phyloP scores from a whole-genome alignment of 2,113 vertebrate species.

The Bos taurus region ARS-UCD2.0 NC_037356.1:42961501-42962000 shows the following conservation, averaged over 20 bases:
- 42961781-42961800: not conserved
- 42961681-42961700: not conserved
- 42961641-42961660: not conserved
- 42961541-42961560: not conserved
- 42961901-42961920: not conserved
- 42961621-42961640: not conserved
- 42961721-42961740: not conserved
- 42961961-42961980: not conserved
- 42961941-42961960: not conserved
- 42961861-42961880: not conserved
- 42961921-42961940: not conserved
- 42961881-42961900: not conserved
- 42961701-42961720: not conserved
- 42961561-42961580: not conserved
- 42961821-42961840: not conserved
- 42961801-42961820: not conserved
- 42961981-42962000: not conserved
- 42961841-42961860: not conserved
- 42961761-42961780: not conserved
- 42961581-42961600: not conserved
- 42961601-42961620: not conserved
- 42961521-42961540: not conserved
- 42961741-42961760: not conserved
- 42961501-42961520: not conserved
- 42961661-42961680: not conserved